A percentile compares a stretch with the other conserved stretches of the same genome.
Evolutionary conservation across 2,113 vertebrate species (phyloP).

Genomic region (Shinisaurus crocodilurus): DNA sequence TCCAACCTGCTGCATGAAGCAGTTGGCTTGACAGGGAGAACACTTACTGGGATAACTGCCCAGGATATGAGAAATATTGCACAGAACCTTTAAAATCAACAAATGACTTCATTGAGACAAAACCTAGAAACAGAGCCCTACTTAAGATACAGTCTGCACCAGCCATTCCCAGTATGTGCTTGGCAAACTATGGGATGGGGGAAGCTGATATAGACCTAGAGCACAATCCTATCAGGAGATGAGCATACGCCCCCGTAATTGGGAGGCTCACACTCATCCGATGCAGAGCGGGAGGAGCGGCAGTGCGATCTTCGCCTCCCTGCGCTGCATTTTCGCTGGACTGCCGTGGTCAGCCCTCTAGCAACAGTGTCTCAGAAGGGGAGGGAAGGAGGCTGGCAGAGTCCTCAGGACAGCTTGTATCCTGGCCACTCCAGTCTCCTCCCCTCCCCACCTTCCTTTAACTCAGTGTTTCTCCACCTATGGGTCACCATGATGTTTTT

Average conservation of each 20-base stretch:
- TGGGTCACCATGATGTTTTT: too few species aligned
- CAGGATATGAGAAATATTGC: background rate
- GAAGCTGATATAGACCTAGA: background rate
- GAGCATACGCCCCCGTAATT: too few species aligned
- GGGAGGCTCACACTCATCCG: too few species aligned
- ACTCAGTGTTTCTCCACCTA: too few species aligned
- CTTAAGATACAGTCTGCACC: background rate
- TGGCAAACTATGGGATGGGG: background rate
- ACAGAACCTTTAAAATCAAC: background rate
- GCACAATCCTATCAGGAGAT: too few species aligned
- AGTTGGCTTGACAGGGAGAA: background rate
- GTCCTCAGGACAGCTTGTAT: too few species aligned
- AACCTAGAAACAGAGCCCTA: background rate
- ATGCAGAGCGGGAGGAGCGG: too few species aligned
- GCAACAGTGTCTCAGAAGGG: background rate
- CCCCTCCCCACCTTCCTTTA: too few species aligned
- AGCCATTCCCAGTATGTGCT: background rate
- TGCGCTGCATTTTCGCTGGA: too few species aligned
- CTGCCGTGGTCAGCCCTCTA: too few species aligned
- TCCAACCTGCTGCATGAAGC: background rate
- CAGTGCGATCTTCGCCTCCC: too few species aligned
- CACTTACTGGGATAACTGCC: background rate
- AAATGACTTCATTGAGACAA: background rate
- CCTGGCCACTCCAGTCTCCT: too few species aligned
- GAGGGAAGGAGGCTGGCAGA: background rate